Evolutionary conservation across 30 jellyfish, hydroid and myxozoan species (phyloP), one percentile per base, ranked within the genome.

Genomic region (Pseudorhiza aurosa): DNA sequence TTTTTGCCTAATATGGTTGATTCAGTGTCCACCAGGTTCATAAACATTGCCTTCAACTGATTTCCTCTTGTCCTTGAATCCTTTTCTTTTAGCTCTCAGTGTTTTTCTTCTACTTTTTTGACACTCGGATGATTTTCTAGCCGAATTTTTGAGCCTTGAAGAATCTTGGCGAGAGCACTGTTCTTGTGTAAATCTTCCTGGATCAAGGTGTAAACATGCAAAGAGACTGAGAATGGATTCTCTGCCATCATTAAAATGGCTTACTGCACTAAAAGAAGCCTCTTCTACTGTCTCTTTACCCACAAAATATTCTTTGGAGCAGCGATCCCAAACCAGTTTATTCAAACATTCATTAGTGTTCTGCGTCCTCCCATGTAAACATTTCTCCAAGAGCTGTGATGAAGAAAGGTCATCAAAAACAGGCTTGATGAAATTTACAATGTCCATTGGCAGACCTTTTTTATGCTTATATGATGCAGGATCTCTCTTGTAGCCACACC

Each of bases 401-500:
- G 72, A 58, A 30, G 72, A 58, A 58, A 0, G 72, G 45, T 26
- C 42, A 30, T 12, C 72, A 58, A 58, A 0, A 9, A 21, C n/a
- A 17, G 24, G 24, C 14, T 53, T 8, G 14, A 12, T 19, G 32
- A 24, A 18, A 18, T 18, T 5, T 8, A 7, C 22, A 18, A 53
- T 24, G 26, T 18, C 68, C 8, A 8, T 24, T 53, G 68, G 68
- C 10, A 53, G 68, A 24, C 68, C 68, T 53, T 53, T 53, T 24
- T 18, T 53, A 21, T 53, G 68, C 68, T 18, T 53, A 18, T 53
- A 53, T 15, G 26, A 15, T 18, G 14, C 72, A 58, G 45, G 72
- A 29, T 21, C 72, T 21, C n/a, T 58, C 72, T 58, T 26, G 72
- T 24, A 58, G 22, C 72, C 72, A 58, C 72, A 58, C 72, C 72